phyloP scores from a whole-genome alignment of 2,797 vertebrate genomes.

The Mustela erminea region DNA sequence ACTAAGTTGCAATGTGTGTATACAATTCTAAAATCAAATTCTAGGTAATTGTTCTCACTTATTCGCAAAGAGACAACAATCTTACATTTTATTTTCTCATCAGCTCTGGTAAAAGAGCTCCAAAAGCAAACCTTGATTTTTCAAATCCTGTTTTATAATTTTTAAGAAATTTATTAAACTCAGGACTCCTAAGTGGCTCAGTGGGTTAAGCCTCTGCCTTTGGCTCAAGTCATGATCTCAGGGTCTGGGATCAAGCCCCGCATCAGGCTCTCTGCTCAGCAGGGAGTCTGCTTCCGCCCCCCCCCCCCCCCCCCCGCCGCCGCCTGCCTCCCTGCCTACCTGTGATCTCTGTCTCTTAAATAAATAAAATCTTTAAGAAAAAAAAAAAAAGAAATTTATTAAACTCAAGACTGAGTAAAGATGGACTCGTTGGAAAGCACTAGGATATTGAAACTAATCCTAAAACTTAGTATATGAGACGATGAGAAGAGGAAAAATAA shows the following conservation, averaged over 20 bases:
- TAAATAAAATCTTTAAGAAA: too few species aligned
- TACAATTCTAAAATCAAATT: conserved; percentile 46
- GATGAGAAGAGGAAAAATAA: background rate
- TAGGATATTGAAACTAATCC: background rate
- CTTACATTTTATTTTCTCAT: conserved; percentile 26
- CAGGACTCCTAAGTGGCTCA: background rate
- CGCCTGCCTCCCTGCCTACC: too few species aligned
- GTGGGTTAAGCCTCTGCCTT: background rate
- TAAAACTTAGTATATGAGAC: background rate
- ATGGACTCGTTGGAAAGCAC: background rate
- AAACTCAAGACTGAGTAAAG: background rate
- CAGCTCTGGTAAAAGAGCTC: background rate
- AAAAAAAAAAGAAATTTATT: background rate
- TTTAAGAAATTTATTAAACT: background rate
- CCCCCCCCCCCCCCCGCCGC: too few species aligned
- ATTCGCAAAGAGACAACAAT: background rate
- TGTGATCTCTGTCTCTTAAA: too few species aligned
- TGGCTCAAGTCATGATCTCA: too few species aligned
- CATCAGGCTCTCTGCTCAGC: too few species aligned
- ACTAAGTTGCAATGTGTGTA: background rate
- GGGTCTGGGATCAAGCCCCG: too few species aligned
- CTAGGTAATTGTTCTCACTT: background rate
- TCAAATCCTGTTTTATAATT: background rate
- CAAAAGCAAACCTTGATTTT: conserved; percentile 25
- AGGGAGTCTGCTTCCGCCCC: too few species aligned